A percentile compares a stretch with the other conserved stretches of the same genome.
phyloP scores from a whole-genome alignment of 2,113 vertebrate species.

The Xyrauchen texanus region DNA sequence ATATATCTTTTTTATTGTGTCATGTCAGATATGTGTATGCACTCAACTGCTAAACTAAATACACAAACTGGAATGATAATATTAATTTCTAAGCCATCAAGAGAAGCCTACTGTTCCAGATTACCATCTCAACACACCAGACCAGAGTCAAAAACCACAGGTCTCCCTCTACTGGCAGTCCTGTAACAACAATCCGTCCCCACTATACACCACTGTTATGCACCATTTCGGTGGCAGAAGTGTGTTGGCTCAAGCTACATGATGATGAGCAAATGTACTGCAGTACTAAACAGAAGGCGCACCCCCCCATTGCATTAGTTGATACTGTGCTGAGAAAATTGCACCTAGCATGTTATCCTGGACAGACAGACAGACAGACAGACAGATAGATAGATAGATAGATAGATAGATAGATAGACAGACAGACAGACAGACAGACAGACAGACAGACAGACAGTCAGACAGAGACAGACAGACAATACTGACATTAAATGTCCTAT shows the following conservation, averaged over 20 bases:
- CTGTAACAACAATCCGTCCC: slow-evolving; percentile 1
- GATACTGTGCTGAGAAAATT: too few species aligned
- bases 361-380: too few species aligned
- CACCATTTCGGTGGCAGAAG: background rate
- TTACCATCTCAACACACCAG: slow-evolving; percentile 34
- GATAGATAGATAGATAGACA: too few species aligned
- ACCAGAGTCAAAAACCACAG: slow-evolving; percentile 2
- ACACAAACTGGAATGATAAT: slow-evolving; percentile 13
- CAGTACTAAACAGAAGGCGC: too few species aligned
- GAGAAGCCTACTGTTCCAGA: slow-evolving; percentile 9
- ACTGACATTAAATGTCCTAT: too few species aligned
- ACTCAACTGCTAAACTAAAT: too few species aligned
- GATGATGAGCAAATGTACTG: background rate
- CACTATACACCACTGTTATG: background rate
- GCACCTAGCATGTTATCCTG: too few species aligned
- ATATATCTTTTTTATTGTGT: background rate
- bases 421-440: too few species aligned
- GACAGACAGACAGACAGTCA: too few species aligned
- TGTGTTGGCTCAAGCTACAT: background rate
- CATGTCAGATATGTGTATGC: background rate
- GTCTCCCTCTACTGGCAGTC: slow-evolving; percentile 51
- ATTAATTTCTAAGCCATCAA: background rate
- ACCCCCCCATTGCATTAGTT: too few species aligned
- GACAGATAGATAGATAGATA: too few species aligned
- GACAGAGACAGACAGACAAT: too few species aligned